Evolutionary conservation across 2,888 invertebrate genomes (phyloP), one percentile per base, ranked within the genome.

Genomic region (Dicranocentrus wangi): DNA sequence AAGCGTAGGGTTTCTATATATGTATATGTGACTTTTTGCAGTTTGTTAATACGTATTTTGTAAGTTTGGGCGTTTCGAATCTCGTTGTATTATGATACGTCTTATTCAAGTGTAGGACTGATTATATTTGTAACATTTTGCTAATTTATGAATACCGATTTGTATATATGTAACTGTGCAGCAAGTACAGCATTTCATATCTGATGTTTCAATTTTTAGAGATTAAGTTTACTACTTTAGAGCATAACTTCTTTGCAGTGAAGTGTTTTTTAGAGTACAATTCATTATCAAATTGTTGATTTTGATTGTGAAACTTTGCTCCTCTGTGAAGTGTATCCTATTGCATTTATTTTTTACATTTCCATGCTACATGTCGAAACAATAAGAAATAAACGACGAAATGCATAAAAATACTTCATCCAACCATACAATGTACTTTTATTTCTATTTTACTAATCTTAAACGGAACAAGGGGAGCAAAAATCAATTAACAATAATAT

Each of bases 351-450:
- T 39, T 39, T 39, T 39, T 39, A 39, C 39, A 39, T 39, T 39
- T 70, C 51, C 19, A n/a, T 58, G 25, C 19, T 23, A 58, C 10
- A 25, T 8, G 13, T 61, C 21, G n/a, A 61, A 61, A 68, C 19
- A 69, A 51, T 17, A 43, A 43, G 43, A 58, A n/a, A 61, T n/a
- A 32, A 72, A 7, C 13, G 19, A 1, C 39, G 10, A 27, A 1
- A 7, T 2, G 53, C 27, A 5, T n/a, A 17, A 19, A 13, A 23
- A 60, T 70, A 75, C 70, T 75, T 81, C 81, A 81, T 81, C 81
- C 81, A 81, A 81, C 81, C 81, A 81, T 81, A 81, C 81, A 81
- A 78, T 58, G 53, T 72, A 63, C 32, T 75, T 71, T 73, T 65
- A 23, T 47, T 61, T 61, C 69, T 70, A 70, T 42, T 17, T 25